These are phyloP conservation scores for Volucella inflata DNA, from an alignment of 2,888 invertebrate species.

Conservation along the genomic window DNA sequence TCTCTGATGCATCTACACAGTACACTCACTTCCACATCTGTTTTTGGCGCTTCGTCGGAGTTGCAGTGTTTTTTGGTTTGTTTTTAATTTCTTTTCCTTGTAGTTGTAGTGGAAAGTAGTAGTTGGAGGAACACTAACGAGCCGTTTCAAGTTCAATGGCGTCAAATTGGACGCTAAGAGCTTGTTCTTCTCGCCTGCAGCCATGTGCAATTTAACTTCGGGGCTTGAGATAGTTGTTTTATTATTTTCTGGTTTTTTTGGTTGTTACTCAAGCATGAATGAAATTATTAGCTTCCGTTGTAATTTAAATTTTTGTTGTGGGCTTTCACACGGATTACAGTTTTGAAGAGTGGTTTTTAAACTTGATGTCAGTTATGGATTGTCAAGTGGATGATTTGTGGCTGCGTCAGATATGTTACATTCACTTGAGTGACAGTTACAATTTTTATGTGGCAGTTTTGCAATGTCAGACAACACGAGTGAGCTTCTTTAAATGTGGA, in stretches of 20 bases:
- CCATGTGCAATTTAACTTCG: constrained; percentile 21
- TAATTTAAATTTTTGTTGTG: not conserved
- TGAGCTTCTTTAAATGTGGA: too few relatives aligned
- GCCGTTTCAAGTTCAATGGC: constrained; percentile 65
- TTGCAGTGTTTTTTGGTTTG: not conserved
- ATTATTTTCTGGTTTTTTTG: not conserved
- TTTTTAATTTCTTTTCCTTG: too few relatives aligned
- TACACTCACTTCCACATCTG: constrained; percentile 57
- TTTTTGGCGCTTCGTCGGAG: constrained; percentile 46
- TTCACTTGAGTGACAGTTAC: too few relatives aligned
- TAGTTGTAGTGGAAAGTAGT: constrained; percentile 13
- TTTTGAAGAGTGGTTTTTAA: not conserved
- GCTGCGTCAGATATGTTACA: too few relatives aligned
- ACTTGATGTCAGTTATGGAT: too few relatives aligned
- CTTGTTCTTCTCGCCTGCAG: not conserved
- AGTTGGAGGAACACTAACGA: constrained; percentile 36
- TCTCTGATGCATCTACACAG: not conserved
- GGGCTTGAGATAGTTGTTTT: not conserved
- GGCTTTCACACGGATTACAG: not conserved
- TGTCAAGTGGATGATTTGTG: too few relatives aligned
- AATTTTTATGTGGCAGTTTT: too few relatives aligned
- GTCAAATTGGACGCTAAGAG: constrained; percentile 49
- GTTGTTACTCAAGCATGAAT: constrained; percentile 30
- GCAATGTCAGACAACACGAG: too few relatives aligned
- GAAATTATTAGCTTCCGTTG: constrained; percentile 58